Evolutionary conservation across 2,113 vertebrate species (phyloP).

Genomic region (Xenopus borealis): DNA sequence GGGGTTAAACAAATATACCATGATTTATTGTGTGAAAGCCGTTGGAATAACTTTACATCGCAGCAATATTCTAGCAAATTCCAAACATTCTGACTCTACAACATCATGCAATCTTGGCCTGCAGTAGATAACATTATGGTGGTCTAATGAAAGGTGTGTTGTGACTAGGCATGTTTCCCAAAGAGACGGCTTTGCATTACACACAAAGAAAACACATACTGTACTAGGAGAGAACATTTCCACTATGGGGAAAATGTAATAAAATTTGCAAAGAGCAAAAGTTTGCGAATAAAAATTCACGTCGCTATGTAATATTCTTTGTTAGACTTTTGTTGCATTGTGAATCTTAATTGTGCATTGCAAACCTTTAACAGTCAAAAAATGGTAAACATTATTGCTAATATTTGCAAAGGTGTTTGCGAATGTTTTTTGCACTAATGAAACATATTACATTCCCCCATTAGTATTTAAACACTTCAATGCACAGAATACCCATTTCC

Average conservation of each 20-base stretch:
- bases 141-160: conserved; percentile 42
- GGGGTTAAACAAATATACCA: conserved; percentile 14
- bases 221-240: conserved; percentile 38
- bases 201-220: conserved; percentile 38
- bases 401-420: too few species aligned
- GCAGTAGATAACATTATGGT: conserved; percentile 43
- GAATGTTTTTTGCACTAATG: too few species aligned
- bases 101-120: conserved; percentile 16
- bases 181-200: conserved; percentile 16
- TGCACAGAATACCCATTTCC: conserved; percentile 27
- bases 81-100: conserved; percentile 31
- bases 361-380: too few species aligned
- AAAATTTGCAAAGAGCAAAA: too few species aligned
- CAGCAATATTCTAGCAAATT: conserved; percentile 22
- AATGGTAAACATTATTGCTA: too few species aligned
- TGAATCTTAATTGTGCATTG: too few species aligned
- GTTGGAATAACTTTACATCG: conserved; percentile 21
- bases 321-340: too few species aligned
- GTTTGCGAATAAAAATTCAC: too few species aligned
- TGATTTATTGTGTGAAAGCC: conserved; percentile 21
- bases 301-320: too few species aligned
- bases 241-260: neutral
- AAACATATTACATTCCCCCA: too few species aligned
- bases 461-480: conserved; percentile 29
- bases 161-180: conserved; percentile 31